These are phyloP conservation scores for Lamprotornis superbus DNA, from an alignment of 2,113 vertebrate species.

Conservation along the genomic window DNA sequence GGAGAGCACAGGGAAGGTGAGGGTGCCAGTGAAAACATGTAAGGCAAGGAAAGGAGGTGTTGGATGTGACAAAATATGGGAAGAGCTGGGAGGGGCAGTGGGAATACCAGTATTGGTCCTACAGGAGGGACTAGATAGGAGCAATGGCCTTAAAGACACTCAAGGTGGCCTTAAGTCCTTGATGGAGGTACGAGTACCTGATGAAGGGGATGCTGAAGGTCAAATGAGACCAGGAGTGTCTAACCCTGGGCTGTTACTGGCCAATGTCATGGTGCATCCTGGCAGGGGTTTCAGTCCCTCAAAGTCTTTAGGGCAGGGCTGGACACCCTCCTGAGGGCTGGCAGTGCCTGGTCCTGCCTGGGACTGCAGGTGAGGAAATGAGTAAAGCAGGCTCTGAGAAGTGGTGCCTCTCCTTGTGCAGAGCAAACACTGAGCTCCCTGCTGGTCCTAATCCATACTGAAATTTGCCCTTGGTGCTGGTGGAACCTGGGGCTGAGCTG, in stretches of 20 bases:
- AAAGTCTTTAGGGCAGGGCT: not conserved
- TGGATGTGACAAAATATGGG: not conserved
- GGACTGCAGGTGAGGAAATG: rapidly evolving
- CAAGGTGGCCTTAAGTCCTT: not conserved
- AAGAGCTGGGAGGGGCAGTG: not conserved
- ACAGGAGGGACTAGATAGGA: not conserved
- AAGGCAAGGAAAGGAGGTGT: not conserved
- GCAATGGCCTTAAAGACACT: not conserved
- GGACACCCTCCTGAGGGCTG: not conserved
- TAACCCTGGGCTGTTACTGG: not conserved
- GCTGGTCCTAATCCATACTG: not conserved
- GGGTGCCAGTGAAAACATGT: not conserved
- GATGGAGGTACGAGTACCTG: too few species aligned
- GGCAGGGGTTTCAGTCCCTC: not conserved
- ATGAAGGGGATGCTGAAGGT: not conserved
- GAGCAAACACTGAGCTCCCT: not conserved
- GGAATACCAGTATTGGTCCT: not conserved
- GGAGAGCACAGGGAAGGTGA: not conserved
- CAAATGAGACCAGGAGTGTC: not conserved
- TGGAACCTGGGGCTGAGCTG: not conserved
- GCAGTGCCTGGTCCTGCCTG: not conserved
- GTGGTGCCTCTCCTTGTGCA: not conserved
- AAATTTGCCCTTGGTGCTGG: rapidly evolving
- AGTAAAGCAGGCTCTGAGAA: not conserved
- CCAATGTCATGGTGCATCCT: rapidly evolving